Conservation (phyloP, 2,797 vertebrate species). For the Sebastolobus altivelis region DNA sequence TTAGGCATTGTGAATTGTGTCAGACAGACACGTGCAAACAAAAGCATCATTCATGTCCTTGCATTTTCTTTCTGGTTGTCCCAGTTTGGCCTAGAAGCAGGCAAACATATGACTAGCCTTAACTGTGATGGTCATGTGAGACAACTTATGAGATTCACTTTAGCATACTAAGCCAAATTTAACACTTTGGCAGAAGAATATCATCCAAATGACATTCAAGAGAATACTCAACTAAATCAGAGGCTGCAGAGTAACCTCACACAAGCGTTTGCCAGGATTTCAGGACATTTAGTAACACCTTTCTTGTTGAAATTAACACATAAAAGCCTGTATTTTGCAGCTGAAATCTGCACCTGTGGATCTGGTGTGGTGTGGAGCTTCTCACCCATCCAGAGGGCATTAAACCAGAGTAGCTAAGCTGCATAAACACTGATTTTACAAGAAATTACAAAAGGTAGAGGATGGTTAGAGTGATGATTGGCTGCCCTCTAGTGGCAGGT, state of each 20-base stretch:
- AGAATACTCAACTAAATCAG: not conserved
- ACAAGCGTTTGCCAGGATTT: not conserved
- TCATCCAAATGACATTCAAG: not conserved
- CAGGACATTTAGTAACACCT: not conserved
- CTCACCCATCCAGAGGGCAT: not conserved
- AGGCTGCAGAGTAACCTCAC: not conserved
- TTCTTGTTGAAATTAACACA: not conserved
- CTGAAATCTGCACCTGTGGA: not conserved
- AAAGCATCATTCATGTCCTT: constrained; percentile 56
- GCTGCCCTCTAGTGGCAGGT: constrained; percentile 70
- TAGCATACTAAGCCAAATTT: constrained; percentile 29
- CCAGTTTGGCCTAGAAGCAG: constrained; percentile 28
- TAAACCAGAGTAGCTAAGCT: not conserved
- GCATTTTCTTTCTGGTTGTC: constrained; percentile 18
- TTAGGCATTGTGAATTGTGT: constrained; percentile 33
- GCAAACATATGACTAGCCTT: constrained; percentile 42
- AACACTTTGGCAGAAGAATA: not conserved
- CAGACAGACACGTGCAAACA: constrained; percentile 30
- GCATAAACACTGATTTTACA: constrained; percentile 10
- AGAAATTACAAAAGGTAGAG: not conserved
- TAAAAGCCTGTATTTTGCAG: not conserved
- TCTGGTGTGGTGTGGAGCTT: not conserved
- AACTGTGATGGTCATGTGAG: constrained; percentile 67
- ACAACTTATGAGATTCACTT: constrained; percentile 39
- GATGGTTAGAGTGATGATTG: not conserved